Conservation (phyloP, 2,797 vertebrate species). For the Tenualosa thibaudeaui region DNA sequence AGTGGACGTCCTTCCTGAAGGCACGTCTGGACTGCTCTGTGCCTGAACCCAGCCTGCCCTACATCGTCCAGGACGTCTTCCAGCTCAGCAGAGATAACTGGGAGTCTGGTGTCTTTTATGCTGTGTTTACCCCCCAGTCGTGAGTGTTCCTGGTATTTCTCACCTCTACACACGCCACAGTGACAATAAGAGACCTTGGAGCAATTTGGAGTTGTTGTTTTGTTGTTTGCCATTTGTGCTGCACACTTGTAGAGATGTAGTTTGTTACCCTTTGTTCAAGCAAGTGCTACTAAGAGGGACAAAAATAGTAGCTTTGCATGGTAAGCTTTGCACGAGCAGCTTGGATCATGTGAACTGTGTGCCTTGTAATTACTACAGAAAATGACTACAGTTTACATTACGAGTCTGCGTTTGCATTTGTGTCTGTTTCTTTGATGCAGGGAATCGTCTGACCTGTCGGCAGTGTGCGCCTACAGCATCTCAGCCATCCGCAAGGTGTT, state of each 20-base stretch:
- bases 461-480: constrained; percentile 68
- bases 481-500: constrained; percentile 68
- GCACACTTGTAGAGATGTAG: neutral
- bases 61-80: constrained; percentile 80
- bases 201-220: neutral
- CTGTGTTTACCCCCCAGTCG: constrained; percentile 76
- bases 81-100: constrained; percentile 71
- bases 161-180: neutral
- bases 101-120: constrained; percentile 70
- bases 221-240: neutral
- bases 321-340: neutral
- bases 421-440: constrained; percentile 52
- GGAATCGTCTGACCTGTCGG: constrained; percentile 68
- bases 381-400: neutral
- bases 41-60: constrained; percentile 73
- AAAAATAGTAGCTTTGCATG: neutral
- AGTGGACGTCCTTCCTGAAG: constrained; percentile 80
- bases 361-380: constrained; percentile 13
- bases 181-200: neutral
- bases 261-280: neutral
- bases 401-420: constrained; percentile 1
- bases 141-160: constrained; percentile 55
- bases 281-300: neutral
- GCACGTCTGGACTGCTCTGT: constrained; percentile 76
- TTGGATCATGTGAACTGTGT: neutral